phyloP scores from a whole-genome alignment of 2,888 invertebrate species.

The Andrena praecox region DNA sequence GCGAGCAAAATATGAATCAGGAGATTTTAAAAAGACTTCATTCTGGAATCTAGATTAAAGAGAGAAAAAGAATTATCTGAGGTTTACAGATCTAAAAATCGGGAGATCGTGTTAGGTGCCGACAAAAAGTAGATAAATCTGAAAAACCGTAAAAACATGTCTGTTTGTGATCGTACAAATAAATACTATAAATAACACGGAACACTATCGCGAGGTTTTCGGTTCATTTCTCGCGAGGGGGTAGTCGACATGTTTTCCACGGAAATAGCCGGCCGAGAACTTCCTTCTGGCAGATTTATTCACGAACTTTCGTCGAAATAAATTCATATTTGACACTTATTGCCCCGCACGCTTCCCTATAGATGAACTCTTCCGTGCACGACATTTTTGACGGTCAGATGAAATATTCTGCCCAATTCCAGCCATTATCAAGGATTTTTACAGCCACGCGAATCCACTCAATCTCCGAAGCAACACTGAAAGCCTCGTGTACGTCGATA shows the following conservation, averaged over 20 bases:
- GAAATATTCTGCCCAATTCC: constrained; percentile 25
- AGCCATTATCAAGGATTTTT: background rate
- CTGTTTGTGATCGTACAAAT: constrained; percentile 6
- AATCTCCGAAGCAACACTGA: background rate
- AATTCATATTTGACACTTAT: constrained; percentile 52
- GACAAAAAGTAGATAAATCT: background rate
- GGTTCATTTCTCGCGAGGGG: background rate
- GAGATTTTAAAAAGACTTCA: background rate
- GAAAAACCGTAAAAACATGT: background rate
- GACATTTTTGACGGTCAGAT: background rate
- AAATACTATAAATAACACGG: constrained; percentile 21
- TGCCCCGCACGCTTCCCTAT: constrained; percentile 19
- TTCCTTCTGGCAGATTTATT: constrained; percentile 46
- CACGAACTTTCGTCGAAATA: constrained; percentile 38
- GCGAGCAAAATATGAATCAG: no score
- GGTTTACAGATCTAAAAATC: background rate
- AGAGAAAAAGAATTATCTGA: background rate
- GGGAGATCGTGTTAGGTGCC: background rate
- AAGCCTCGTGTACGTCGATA: background rate
- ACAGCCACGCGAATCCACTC: background rate
- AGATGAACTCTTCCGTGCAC: background rate
- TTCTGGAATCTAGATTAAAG: background rate
- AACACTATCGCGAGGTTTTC: constrained; percentile 6
- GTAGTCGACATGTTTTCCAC: constrained; percentile 10
- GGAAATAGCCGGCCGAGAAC: constrained; percentile 23